Conservation (phyloP, 2,113 vertebrate genomes). For the Isichthys henryi region DNA sequence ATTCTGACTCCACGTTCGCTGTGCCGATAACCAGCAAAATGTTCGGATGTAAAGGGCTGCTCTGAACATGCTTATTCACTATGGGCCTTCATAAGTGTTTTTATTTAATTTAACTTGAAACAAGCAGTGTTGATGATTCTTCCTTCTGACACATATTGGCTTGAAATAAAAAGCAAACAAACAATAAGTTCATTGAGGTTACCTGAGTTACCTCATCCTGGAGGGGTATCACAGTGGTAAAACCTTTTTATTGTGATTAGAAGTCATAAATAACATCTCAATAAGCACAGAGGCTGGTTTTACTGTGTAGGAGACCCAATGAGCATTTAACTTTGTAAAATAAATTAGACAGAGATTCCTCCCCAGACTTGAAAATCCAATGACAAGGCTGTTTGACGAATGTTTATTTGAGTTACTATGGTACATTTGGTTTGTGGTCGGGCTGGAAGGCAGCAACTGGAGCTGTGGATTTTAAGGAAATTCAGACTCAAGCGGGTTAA, state of each 20-base stretch:
- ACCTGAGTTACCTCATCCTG: conserved; percentile 1
- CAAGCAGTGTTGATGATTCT: neutral
- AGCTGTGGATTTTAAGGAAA: conserved; percentile 34
- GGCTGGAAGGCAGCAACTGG: conserved; percentile 38
- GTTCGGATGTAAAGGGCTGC: neutral
- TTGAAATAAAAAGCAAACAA: neutral
- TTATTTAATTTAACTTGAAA: conserved; percentile 8
- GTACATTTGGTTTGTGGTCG: conserved; percentile 42
- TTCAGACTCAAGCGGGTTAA: conserved; percentile 25
- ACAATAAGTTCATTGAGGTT: neutral
- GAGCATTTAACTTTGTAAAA: conserved; percentile 28
- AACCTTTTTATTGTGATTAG: conserved; percentile 3
- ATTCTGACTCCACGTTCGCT: neutral
- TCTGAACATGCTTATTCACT: neutral
- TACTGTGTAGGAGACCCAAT: neutral
- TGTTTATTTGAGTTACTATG: conserved; percentile 64
- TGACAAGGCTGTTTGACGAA: conserved; percentile 23
- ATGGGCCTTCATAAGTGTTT: neutral
- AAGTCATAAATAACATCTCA: conserved; percentile 11
- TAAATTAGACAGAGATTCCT: conserved; percentile 23
- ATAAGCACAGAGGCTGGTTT: neutral
- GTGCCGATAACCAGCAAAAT: neutral
- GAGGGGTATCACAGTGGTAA: neutral
- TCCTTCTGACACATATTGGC: neutral
- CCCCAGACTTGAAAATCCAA: conserved; percentile 28